Evolutionary conservation across 2,797 vertebrate genomes (phyloP), one percentile per base, ranked within the genome.

Genomic region (Toxotes lorentzi): DNA sequence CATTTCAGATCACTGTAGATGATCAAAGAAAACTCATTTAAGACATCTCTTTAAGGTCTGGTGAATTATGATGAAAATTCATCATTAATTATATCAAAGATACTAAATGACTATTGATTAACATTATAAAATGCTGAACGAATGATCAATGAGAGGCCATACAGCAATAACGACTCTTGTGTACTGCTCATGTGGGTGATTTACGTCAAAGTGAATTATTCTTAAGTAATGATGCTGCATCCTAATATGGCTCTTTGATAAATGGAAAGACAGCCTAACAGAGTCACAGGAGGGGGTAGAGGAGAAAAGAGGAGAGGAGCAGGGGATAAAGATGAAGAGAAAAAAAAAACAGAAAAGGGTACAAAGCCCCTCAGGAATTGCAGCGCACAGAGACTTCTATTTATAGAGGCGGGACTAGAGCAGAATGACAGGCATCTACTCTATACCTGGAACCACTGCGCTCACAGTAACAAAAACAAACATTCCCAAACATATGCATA

Each of bases 381-480:
- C 62, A 88, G 78, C 47, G 40, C 72, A 73, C 34, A 67, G 67
- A 89, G 81, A 86, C 83, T 80, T 92, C 89, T 94, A 94, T 94
- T 93, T 93, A 91, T 93, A 94, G 91, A 91, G 88, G 83, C 56
- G 85, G 87, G 87, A 90, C 88, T 78, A 82, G 79, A 90, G 84
- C 82, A 62, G 57, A 83, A 78, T 93, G 92, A 94, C 89, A 93
- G 90, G 70, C 83, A 86, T 86, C 84, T 65, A 70, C 75, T 86
- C 82, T 60, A 59, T 77, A 93, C 89, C 82, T 82, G 71, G 71
- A 90, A 56, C 73, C 80, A 67, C 81, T 73, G 59, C 14, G 45
- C 73, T 81, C 81, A 72, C 71, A 61, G 38, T 23, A 68, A 86
- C 75, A 86, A 72, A 85, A 73, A 85, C 74, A 90, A 87, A 87